These are phyloP conservation scores for Drosophila peninsularis DNA, from an alignment of 2,888 invertebrate species.

Conservation along the genomic window DNA sequence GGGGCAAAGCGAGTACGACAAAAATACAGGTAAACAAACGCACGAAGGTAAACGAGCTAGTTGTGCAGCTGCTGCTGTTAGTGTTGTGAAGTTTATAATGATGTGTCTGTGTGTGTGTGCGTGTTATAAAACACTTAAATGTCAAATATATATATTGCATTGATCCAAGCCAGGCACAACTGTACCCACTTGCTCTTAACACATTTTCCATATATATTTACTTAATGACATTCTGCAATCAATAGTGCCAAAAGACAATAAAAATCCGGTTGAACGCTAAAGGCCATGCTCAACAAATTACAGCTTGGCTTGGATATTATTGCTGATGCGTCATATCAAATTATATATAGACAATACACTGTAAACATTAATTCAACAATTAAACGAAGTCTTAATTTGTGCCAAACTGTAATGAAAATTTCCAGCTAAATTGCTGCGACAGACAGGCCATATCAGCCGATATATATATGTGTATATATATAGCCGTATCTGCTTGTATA, in stretches of 20 bases:
- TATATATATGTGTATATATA: neutral
- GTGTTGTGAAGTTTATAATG: slow-evolving; percentile 44
- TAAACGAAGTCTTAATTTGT: slow-evolving; percentile 29
- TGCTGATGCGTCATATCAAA: slow-evolving; percentile 42
- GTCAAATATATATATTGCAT: slow-evolving; percentile 46
- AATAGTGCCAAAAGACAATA: slow-evolving; percentile 14
- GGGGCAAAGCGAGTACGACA: slow-evolving; percentile 43
- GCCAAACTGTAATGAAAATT: slow-evolving; percentile 10
- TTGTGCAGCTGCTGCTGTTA: slow-evolving; percentile 58
- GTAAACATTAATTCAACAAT: slow-evolving; percentile 27
- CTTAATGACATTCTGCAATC: slow-evolving; percentile 52
- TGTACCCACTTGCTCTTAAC: slow-evolving; percentile 47
- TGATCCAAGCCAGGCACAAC: slow-evolving; percentile 48
- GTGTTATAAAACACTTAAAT: slow-evolving; percentile 60
- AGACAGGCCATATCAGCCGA: slow-evolving; percentile 4
- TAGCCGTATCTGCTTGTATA: slow-evolving; percentile 2
- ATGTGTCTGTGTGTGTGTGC: slow-evolving; percentile 26
- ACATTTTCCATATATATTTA: slow-evolving; percentile 14
- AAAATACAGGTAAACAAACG: slow-evolving; percentile 49
- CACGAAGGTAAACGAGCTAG: slow-evolving; percentile 72
- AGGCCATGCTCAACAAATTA: slow-evolving; percentile 31
- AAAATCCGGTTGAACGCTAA: slow-evolving; percentile 62
- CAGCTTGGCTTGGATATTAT: slow-evolving; percentile 16
- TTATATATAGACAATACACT: neutral
- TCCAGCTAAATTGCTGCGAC: slow-evolving; percentile 21